These are phyloP conservation scores for Celastrina argiolus DNA, from an alignment of 2,888 invertebrate genomes.

Conservation along the genomic window DNA sequence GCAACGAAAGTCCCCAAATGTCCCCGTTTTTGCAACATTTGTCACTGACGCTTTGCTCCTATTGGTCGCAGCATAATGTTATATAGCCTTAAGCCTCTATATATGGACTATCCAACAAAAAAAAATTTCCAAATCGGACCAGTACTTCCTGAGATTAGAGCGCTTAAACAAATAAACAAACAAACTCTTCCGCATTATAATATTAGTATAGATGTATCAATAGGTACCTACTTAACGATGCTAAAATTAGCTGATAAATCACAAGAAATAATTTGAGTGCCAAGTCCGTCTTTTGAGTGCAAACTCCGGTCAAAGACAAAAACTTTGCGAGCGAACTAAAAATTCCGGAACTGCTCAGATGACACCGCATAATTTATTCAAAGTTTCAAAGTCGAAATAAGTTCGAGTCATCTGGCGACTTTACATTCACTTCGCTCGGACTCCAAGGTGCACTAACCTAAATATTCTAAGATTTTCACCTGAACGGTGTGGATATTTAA, in stretches of 20 bases:
- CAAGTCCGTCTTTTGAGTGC: not conserved
- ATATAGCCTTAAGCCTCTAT: no score
- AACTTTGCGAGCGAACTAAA: constrained; percentile 24
- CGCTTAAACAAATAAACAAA: no score
- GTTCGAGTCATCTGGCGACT: constrained; percentile 28
- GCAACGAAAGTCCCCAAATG: no score
- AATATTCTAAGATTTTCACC: constrained; percentile 1
- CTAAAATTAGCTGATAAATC: not conserved
- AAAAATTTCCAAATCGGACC: no score
- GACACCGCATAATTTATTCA: constrained; percentile 31
- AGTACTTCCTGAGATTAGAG: no score
- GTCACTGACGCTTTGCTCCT: no score
- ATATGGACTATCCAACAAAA: no score
- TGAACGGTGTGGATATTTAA: not conserved
- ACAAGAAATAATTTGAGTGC: not conserved
- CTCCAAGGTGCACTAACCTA: constrained; percentile 9
- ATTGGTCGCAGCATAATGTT: no score
- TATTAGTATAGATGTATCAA: no score
- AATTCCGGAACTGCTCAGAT: constrained; percentile 28
- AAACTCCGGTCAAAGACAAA: constrained; percentile 17
- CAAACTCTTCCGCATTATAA: no score
- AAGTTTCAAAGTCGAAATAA: constrained; percentile 31
- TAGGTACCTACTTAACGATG: no score
- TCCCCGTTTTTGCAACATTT: no score
- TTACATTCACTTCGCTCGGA: constrained; percentile 25